A percentile compares a stretch with the other conserved stretches of the same genome.
phyloP scores from a whole-genome alignment of 2,113 vertebrate genomes.

The Promerops cafer region DNA sequence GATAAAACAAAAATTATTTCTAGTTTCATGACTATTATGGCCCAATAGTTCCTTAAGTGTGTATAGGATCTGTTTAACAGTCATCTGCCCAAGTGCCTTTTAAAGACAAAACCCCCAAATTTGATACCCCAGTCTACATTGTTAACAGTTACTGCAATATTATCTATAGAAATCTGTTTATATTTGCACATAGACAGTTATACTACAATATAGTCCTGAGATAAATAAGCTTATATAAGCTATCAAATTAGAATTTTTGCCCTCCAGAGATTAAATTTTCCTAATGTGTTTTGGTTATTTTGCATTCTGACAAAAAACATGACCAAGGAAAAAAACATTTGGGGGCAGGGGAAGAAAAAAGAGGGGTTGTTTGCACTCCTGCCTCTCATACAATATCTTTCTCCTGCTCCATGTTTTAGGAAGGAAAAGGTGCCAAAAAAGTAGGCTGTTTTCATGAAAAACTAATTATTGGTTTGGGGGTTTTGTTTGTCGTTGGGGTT shows the following conservation, averaged over 20 bases:
- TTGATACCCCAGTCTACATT: not conserved
- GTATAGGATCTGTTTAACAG: not conserved
- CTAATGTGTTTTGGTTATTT: not conserved
- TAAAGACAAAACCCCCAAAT: not conserved
- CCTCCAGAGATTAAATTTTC: not conserved
- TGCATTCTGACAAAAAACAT: not conserved
- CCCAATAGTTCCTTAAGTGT: not conserved
- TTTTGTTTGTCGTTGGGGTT: not conserved
- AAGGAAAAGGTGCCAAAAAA: not conserved
- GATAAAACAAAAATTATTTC: not conserved
- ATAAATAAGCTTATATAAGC: not conserved
- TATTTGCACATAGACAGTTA: not conserved
- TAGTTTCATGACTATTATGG: not conserved
- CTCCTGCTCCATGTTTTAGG: not conserved
- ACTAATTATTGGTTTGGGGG: not conserved
- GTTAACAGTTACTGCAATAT: not conserved
- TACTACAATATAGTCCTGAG: not conserved
- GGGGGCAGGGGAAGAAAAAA: accelerated
- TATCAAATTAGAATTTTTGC: not conserved
- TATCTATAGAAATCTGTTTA: not conserved
- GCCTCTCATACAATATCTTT: not conserved
- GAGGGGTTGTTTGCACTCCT: not conserved
- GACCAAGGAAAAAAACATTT: not conserved
- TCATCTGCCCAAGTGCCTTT: not conserved
- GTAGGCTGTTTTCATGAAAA: not conserved